phyloP scores from a whole-genome alignment of 2,888 invertebrate genomes.

The Calephelis perditalis region DNA sequence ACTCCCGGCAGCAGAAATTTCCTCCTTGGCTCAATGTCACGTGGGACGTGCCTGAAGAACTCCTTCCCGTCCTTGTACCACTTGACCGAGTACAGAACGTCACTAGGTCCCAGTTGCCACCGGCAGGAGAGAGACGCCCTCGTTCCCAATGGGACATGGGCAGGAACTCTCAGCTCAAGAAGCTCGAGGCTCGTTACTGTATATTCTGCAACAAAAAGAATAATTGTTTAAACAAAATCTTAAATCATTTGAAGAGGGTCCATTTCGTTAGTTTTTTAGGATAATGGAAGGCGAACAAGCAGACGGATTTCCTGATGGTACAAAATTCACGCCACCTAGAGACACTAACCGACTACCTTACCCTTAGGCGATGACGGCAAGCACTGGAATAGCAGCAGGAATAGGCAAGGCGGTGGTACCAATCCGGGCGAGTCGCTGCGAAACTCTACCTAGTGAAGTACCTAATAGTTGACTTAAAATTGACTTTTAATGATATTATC shows the following conservation, averaged over 20 bases:
- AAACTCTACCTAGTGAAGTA: no score
- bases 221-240: not conserved
- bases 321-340: no score
- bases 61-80: conserved; percentile 96
- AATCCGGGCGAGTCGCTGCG: no score
- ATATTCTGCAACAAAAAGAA: conserved; percentile 42
- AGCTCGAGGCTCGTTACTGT: conserved; percentile 78
- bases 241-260: not conserved
- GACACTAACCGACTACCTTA: no score
- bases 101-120: conserved; percentile 87
- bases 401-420: no score
- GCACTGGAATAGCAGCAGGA: no score
- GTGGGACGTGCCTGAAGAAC: conserved; percentile 91
- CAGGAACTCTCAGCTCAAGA: conserved; percentile 88
- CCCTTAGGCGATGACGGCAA: no score
- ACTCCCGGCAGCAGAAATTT: conserved; percentile 89
- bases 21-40: conserved; percentile 88
- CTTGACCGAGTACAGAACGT: conserved; percentile 91
- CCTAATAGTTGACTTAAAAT: no score
- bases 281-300: no score
- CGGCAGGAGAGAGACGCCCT: conserved; percentile 87
- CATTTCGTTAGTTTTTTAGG: no score
- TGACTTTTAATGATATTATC: no score
- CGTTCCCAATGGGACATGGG: conserved; percentile 88
- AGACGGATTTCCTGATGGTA: no score